These are phyloP conservation scores for Lithobates pipiens DNA, from an alignment of 2,797 vertebrate species.

Conservation along the genomic window DNA sequence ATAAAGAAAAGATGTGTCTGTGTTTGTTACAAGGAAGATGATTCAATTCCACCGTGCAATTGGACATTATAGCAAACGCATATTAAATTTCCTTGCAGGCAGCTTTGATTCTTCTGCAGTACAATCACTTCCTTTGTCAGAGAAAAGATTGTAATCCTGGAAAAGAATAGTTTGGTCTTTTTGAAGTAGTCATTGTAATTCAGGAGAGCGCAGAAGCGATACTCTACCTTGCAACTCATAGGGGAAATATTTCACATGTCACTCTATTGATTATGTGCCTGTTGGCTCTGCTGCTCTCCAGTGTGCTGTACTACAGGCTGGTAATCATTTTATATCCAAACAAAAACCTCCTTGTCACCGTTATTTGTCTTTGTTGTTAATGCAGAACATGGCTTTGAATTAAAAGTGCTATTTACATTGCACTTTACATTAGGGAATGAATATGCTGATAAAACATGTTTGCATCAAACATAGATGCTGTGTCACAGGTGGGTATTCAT, in stretches of 20 bases:
- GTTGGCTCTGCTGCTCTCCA: conserved; percentile 20
- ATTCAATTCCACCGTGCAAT: conserved; percentile 25
- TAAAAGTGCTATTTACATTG: neutral
- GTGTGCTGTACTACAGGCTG: neutral
- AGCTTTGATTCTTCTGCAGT: conserved; percentile 13
- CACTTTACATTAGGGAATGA: neutral
- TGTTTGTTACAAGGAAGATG: conserved; percentile 34
- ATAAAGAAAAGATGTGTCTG: conserved; percentile 1
- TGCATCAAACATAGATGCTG: neutral
- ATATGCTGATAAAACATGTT: neutral
- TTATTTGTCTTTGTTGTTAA: conserved; percentile 1
- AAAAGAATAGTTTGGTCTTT: conserved; percentile 40
- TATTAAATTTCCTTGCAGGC: conserved; percentile 43
- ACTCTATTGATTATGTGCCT: conserved; percentile 40
- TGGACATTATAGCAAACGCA: conserved; percentile 44
- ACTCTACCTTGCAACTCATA: conserved; percentile 25
- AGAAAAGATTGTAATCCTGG: conserved; percentile 47
- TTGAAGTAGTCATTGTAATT: conserved; percentile 51
- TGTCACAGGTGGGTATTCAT: neutral
- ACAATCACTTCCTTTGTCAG: conserved; percentile 54
- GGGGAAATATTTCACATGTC: conserved; percentile 48
- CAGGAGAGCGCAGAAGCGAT: conserved; percentile 31
- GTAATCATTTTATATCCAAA: conserved; percentile 17
- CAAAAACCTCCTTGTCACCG: neutral
- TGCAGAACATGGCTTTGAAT: neutral